Evolutionary conservation across 2,113 vertebrate species (phyloP), one percentile per base, ranked within the genome.

Genomic region (Thinocorus orbignyianus): DNA sequence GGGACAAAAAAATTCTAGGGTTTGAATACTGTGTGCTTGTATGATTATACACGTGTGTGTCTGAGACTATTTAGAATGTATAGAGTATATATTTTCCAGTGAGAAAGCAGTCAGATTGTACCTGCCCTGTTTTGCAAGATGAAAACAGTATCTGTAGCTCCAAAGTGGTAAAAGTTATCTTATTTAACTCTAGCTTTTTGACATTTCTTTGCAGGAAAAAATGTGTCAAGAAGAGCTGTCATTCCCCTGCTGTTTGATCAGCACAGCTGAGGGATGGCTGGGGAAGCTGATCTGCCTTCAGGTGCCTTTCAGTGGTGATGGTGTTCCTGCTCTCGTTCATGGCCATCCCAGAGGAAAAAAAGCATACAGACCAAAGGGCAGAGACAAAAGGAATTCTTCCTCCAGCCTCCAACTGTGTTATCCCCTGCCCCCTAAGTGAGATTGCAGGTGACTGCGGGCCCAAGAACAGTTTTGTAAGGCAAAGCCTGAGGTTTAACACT

Each of bases 121-220:
- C 48, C 64, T 90, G 28, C 46, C 33, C 39, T 94, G 10, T 14
- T 73, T 48, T 82, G 31, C 26, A 74, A 76, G 51, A 89, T 37
- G 73, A 86, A 74, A 69, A 31, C 5, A 42, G 42, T 17, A 57
- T 1, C 2, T 22, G 22, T 6, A 23, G 60, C 39, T 86, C 31
- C 17, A 77, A 93, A 73, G 73, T 16, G 17, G 7, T 64, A 86
- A 86, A 44, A 64, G 60, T 6, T 19, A 66, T 83, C 91, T 91
- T 96, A 81, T 82, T 93, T 88, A 85, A 78, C 83, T 52, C 12
- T 52, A 91, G 33, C 51, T 84, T 64, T 92, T 64, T 81, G 81
- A 93, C 52, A 77, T 12, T 14, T 82, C 64, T 70, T 39, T 66
- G 1, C 10, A 19, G 6, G 16, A 11, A 52, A 68, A 90, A 31